These are phyloP conservation scores for Virgularia gustaviana DNA, from an alignment of 92 coral and sea anemone species.

Conservation along the genomic window DNA sequence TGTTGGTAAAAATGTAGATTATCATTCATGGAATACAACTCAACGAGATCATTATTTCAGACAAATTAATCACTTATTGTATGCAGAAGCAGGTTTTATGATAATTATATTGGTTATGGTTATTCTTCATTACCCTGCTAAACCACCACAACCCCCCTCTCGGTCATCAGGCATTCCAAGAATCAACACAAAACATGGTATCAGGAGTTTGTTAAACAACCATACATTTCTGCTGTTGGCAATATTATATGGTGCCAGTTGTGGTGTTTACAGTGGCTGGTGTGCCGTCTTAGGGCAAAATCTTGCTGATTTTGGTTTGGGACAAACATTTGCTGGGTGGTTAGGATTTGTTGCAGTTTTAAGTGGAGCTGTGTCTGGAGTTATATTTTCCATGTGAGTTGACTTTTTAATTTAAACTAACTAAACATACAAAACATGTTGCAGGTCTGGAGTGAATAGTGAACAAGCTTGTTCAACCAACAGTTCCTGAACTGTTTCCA, in stretches of 20 bases:
- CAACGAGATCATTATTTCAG: constrained; percentile 14
- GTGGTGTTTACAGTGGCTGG: constrained; percentile 98
- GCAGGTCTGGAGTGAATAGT: too few relatives aligned
- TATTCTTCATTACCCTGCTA: constrained; percentile 83
- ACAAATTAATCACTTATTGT: constrained; percentile 77
- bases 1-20: constrained; percentile 41
- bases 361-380: constrained; percentile 77
- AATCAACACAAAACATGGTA: constrained; percentile 73
- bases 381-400: constrained; percentile 84
- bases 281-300: constrained; percentile 90
- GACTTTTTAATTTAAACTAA: too few relatives aligned
- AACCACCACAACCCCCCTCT: constrained; percentile 92
- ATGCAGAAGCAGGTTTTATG: constrained; percentile 67
- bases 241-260: constrained; percentile 70
- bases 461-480: too few relatives aligned
- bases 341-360: constrained; percentile 80
- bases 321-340: constrained; percentile 95
- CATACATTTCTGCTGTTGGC: constrained; percentile 65
- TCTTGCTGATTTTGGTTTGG: constrained; percentile 70
- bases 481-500: too few relatives aligned
- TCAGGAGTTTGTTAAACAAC: constrained; percentile 69
- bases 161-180: constrained; percentile 77
- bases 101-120: constrained; percentile 67
- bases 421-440: too few relatives aligned
- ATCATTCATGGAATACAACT: constrained; percentile 4